Evolutionary conservation across 2,113 vertebrate species (phyloP).

Genomic region (Micromys minutus): DNA sequence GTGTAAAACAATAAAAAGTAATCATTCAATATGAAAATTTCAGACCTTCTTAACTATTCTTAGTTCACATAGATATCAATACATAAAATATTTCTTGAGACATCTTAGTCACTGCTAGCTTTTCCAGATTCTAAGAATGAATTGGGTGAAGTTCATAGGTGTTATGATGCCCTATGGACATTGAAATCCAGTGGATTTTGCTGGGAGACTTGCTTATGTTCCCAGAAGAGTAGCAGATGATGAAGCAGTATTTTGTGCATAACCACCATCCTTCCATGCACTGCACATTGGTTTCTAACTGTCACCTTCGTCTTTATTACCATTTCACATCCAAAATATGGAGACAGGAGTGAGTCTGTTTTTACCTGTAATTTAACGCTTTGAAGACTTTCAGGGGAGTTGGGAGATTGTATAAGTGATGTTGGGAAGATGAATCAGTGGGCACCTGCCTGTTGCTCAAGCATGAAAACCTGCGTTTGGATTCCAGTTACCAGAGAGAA

Average conservation of each 20-base stretch:
- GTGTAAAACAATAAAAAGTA: constrained; percentile 48
- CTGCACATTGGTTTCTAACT: neutral
- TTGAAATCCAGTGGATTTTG: neutral
- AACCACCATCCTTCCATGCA: accelerated
- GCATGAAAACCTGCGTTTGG: too few relatives aligned
- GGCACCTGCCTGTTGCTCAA: neutral
- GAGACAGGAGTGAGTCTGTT: neutral
- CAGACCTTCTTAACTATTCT: constrained; percentile 42
- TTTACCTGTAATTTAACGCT: neutral
- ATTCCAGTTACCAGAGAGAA: neutral
- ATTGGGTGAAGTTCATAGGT: neutral
- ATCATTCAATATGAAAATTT: constrained; percentile 25
- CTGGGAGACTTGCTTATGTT: too few relatives aligned
- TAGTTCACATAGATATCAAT: neutral
- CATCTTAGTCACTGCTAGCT: neutral
- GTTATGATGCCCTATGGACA: neutral
- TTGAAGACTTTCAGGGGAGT: neutral
- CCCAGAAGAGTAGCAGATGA: accelerated
- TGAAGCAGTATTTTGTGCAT: accelerated
- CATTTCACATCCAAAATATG: neutral
- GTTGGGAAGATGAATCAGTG: neutral
- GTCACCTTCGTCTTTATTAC: accelerated
- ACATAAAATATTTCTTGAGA: neutral
- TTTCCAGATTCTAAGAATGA: neutral
- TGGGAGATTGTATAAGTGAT: neutral